Base-by-base conservation (phyloP, 23 tunicate species). In the Ciona savignyi region DNA sequence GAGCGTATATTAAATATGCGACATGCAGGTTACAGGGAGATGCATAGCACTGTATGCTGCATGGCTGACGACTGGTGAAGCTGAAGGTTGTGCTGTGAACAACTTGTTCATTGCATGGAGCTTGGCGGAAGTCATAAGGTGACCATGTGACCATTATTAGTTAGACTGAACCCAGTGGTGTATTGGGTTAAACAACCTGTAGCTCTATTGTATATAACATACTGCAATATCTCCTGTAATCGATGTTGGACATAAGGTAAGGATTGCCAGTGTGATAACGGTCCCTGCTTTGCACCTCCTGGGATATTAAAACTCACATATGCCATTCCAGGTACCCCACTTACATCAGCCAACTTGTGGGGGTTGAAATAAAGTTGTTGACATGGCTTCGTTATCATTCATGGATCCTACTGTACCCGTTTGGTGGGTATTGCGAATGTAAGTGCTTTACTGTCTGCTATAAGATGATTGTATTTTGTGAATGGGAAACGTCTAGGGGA, bases 331-430 rank as follows among this genome's bases (percentile, higher is more conserved):
- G 82, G 22, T 85, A 85, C 67, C 91, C 91, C 20, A 31, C 65
- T 56, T 85, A 85, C 51, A 51, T 85, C 32, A 35, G 49, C 2
- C 79, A 78, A 73, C 67, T 72, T 1, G 29, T 64, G 30, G 67
- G 68, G 22, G 33, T 65, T 25, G 74, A 78, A 20, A 2, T 62
- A 4, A 29, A 56, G 24, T 27, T 26, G 9, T 67, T 85, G 29
- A 85, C 91, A 1, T 85, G 91, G 91, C 70, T 85, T 4, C 74
- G 91, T 11, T 85, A 85, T 34, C 70, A 80, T 30, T 72, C 81
- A 31, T 85, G 91, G 91, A 85, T 85, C 23, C 33, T 80, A 1
- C 69, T 85, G 2, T 80, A 70, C 63, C 84, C 84, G 0, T 1
- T 80, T 1, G 84, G 84, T 20, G 70, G 63, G 0, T 80, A 28